Conservation (phyloP, 2,113 vertebrate genomes). For the Aegotheles bennettii region DNA sequence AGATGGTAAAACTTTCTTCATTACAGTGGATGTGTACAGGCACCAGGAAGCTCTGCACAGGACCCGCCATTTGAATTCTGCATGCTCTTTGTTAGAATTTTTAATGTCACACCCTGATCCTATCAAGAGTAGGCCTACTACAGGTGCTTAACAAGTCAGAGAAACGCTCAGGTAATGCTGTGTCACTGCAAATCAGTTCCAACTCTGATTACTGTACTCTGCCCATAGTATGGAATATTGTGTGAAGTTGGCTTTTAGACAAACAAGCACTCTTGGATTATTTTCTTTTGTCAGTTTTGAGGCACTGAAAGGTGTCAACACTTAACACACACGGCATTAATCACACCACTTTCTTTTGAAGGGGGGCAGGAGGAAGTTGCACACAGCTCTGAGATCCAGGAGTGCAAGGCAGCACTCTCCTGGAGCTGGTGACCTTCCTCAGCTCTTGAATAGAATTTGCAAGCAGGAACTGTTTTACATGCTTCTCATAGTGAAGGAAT, state of each 20-base stretch:
- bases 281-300: background rate
- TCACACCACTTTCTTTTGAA: background rate
- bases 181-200: background rate
- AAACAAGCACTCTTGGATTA: background rate
- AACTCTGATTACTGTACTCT: background rate
- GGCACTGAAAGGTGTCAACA: background rate
- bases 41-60: background rate
- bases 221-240: background rate
- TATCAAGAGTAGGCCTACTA: background rate
- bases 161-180: background rate
- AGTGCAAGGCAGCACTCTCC: background rate
- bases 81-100: background rate
- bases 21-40: accelerated
- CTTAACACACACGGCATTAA: background rate
- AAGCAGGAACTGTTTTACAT: background rate
- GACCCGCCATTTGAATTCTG: background rate
- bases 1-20: background rate
- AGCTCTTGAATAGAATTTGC: background rate
- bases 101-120: background rate
- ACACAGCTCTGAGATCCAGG: background rate
- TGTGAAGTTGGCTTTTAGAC: background rate
- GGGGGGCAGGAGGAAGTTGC: background rate
- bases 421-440: background rate
- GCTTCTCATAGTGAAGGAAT: background rate
- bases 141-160: background rate